Percentiles rank a stretch among this genome's conserved stretches.
phyloP scores from a whole-genome alignment of 2,797 vertebrate genomes.

The Sternotherus odoratus region DNA sequence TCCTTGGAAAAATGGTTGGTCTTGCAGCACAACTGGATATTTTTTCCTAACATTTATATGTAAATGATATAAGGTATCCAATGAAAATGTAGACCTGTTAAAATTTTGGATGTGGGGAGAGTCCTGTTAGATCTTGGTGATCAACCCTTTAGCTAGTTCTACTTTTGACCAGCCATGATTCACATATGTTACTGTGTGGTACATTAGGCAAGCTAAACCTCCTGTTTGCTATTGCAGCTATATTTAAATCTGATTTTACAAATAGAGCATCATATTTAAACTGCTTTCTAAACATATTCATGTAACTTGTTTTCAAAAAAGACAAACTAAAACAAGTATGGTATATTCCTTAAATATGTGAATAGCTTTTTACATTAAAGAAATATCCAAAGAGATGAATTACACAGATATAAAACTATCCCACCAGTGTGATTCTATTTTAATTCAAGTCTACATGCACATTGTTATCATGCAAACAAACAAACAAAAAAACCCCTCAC shows the following conservation, averaged over 20 bases:
- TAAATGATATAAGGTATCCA: background rate
- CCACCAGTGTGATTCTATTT: background rate
- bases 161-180: slow-evolving; percentile 14
- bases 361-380: background rate
- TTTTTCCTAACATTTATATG: background rate
- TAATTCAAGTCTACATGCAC: background rate
- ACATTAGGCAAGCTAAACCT: slow-evolving; percentile 28
- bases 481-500: background rate
- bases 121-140: background rate
- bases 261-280: slow-evolving; percentile 18
- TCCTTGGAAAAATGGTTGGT: background rate
- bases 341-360: background rate
- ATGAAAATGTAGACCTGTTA: background rate
- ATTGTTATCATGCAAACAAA: background rate
- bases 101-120: background rate
- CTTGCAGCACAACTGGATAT: background rate
- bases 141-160: background rate
- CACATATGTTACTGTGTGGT: slow-evolving; percentile 15
- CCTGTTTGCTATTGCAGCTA: slow-evolving; percentile 54
- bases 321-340: background rate
- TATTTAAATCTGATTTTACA: slow-evolving; percentile 50
- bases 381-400: background rate
- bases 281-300: slow-evolving; percentile 14
- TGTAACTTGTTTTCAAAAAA: background rate
- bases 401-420: background rate